Evolutionary conservation across 2,113 vertebrate species (phyloP), one percentile per base, ranked within the genome.

Genomic region (Sakesphorus luctuosus): DNA sequence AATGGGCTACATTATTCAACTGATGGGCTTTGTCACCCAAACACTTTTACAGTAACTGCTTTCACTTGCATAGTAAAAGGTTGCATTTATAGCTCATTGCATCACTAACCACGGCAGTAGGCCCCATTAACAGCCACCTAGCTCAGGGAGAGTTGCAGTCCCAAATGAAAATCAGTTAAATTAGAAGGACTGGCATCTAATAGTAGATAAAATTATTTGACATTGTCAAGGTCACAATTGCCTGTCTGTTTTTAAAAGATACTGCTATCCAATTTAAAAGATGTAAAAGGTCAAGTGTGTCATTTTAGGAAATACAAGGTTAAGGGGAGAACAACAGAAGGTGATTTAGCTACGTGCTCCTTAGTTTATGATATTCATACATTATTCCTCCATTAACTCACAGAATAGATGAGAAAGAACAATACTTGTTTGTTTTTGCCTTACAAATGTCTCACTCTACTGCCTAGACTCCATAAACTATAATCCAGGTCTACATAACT

Each of bases 21-120:
- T 93, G 92, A 93, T 84, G 79, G 52, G 44, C 84, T 94, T 79
- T 78, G 11, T 86, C 86, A 97, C 65, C 21, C 47, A 87, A 96
- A 96, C 44, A 75, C 86, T 97, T 97, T 98, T 97, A 97, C 90
- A 95, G 96, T 96, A 97, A 94, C 83, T 97, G 95, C 61, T 95
- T 97, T 97, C 95, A 97, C 92, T 96, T 96, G 94, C 66, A 75
- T 85, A 91, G 96, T 94, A 97, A 97, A 97, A 97, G 83, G 35
- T 49, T 96, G 66, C 72, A 73, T 97, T 86, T 97, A 94, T 93
- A 97, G 90, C 40, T 96, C 83, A 72, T 97, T 96, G 89, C 93
- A 89, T 87, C 91, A 90, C 89, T 29, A 46, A 55, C 76, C 89
- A 63, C 84, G 91, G 87, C 63, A 92, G 71, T 2, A 38, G 65